These are phyloP conservation scores for Pogonocichla stellata DNA, from an alignment of 2,113 vertebrate species.

Conservation along the genomic window DNA sequence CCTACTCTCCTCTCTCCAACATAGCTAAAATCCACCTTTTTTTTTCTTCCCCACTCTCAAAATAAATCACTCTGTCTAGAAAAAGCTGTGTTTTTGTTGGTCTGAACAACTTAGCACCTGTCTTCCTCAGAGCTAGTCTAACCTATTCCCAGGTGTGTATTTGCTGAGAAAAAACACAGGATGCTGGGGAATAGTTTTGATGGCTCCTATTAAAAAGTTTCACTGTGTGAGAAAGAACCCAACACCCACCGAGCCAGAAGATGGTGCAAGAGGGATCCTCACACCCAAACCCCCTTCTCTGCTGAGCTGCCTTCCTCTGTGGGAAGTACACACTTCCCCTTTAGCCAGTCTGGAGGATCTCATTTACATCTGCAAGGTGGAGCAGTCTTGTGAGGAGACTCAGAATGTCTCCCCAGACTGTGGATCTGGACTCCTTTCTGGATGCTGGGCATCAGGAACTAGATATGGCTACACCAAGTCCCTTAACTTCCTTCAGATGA, in stretches of 20 bases:
- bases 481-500: background rate
- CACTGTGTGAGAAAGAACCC: background rate
- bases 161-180: background rate
- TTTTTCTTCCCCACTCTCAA: rapidly evolving
- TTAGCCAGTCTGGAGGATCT: background rate
- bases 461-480: background rate
- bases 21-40: background rate
- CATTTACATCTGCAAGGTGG: background rate
- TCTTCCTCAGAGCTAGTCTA: background rate
- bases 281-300: background rate
- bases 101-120: background rate
- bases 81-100: background rate
- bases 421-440: background rate
- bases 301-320: background rate
- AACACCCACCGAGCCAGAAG: rapidly evolving
- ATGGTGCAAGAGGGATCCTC: background rate
- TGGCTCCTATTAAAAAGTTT: background rate
- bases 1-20: background rate
- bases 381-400: background rate
- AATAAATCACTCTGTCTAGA: background rate
- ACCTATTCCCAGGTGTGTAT: background rate
- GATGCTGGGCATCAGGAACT: background rate
- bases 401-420: background rate
- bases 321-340: background rate
- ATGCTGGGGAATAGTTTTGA: background rate